phyloP scores from a whole-genome alignment of 2,888 invertebrate species.

The Drosophila meridionalis region DNA sequence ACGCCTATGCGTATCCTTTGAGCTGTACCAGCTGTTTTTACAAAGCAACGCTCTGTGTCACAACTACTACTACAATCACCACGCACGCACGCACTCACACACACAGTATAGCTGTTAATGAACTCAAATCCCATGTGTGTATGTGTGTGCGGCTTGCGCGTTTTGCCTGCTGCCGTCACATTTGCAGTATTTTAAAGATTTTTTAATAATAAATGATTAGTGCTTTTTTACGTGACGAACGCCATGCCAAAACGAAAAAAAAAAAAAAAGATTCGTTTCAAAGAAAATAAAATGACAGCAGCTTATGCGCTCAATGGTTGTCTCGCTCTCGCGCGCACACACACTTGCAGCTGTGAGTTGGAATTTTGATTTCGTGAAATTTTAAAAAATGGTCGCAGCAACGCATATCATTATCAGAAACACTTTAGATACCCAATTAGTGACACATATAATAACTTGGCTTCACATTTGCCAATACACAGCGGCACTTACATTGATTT shows the following conservation, averaged over 20 bases:
- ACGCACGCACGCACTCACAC: constrained; percentile 2
- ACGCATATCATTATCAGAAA: constrained; percentile 71
- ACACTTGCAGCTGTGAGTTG: constrained; percentile 70
- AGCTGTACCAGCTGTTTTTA: constrained; percentile 78
- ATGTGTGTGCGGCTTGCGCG: not conserved
- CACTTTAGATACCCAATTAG: constrained; percentile 42
- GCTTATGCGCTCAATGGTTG: constrained; percentile 63
- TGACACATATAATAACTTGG: constrained; percentile 20
- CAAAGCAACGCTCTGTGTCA: constrained; percentile 34
- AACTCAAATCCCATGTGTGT: constrained; percentile 39
- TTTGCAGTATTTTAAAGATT: constrained; percentile 32
- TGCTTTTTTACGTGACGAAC: constrained; percentile 71
- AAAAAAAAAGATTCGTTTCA: constrained; percentile 54
- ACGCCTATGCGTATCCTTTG: constrained; percentile 57
- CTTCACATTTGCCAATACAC: constrained; percentile 18
- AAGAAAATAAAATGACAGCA: constrained; percentile 75
- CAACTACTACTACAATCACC: constrained; percentile 18
- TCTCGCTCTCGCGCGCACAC: constrained; percentile 60
- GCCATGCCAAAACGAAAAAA: constrained; percentile 53
- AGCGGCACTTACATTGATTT: constrained; percentile 65
- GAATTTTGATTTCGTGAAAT: constrained; percentile 79
- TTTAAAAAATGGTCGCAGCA: constrained; percentile 78
- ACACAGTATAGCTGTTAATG: constrained; percentile 38
- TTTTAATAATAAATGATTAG: constrained; percentile 60
- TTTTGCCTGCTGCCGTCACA: constrained; percentile 18